Percentiles rank a stretch among this genome's conserved stretches.
These are phyloP conservation scores for Idris sp. DNA, from an alignment of 1,140 invertebrate species.

Conservation along the genomic window DNA sequence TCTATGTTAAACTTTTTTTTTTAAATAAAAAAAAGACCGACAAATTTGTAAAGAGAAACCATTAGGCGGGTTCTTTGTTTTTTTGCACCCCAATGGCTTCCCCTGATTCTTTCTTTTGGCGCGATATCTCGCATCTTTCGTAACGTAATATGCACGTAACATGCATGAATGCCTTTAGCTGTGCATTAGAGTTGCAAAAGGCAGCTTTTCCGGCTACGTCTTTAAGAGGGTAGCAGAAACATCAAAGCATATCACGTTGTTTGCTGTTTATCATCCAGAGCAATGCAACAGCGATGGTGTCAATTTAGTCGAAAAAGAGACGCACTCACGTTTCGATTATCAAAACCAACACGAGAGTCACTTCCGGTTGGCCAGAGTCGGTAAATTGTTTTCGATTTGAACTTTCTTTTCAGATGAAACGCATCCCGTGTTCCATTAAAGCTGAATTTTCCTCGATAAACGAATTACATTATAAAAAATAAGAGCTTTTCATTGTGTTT, in stretches of 20 bases:
- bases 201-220: conserved; percentile 45
- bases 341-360: conserved; percentile 8
- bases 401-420: conserved; percentile 13
- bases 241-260: conserved; percentile 43
- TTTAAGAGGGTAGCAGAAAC: conserved; percentile 43
- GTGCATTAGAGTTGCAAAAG: conserved; percentile 40
- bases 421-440: conserved; percentile 10
- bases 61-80: conserved; percentile 52
- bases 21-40: too few species aligned
- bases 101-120: conserved; percentile 14
- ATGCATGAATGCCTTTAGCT: conserved; percentile 55
- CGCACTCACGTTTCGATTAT: conserved; percentile 24
- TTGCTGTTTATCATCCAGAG: conserved; percentile 31
- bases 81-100: conserved; percentile 43
- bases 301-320: too few species aligned
- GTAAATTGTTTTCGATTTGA: conserved; percentile 11
- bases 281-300: too few species aligned
- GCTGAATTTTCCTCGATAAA: conserved; percentile 11
- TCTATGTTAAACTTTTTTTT: too few species aligned
- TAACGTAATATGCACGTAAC: conserved; percentile 38
- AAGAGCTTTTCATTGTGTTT: too few species aligned
- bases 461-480: conserved; percentile 18
- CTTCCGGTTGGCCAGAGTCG: conserved; percentile 8
- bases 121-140: conserved; percentile 27
- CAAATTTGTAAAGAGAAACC: too few species aligned